Base-by-base conservation (phyloP, 1,140 invertebrate genomes). In the Megalonaias nervosa region DNA sequence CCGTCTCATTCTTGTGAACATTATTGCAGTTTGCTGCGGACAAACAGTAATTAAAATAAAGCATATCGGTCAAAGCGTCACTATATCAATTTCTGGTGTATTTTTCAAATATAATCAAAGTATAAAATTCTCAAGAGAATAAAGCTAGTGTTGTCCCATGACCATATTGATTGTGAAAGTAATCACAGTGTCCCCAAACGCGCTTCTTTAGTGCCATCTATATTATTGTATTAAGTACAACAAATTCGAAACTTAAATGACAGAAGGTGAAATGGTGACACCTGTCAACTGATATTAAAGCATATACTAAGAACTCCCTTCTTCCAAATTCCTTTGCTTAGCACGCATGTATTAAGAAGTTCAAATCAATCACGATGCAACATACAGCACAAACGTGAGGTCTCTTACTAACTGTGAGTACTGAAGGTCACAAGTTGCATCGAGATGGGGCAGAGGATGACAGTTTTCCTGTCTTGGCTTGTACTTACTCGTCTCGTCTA, bases 21-120 rank as follows among this genome's bases (percentile, higher is more conserved):
- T 86, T 83, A 17, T 56, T 57, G 68, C 84, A 86, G 16, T 74
- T 75, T 31, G 70, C 83, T 85, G 66, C 21, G 75, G 64, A 48
- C 48, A 56, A 26, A 62, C 19, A 62, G 19, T 9, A 62, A 62
- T 9, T 9, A 62, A 9, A n/a, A n/a, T 62, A 62, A 62, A 62
- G 11, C 11, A 23, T 23, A n/a, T 19, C 0, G 19, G 21, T 23
- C 60, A 62, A n/a, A n/a, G 19, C 60, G 13, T 62, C 19, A n/a
- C 21, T 19, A n/a, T 23, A n/a, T n/a, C 60, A 62, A n/a, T n/a
- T 19, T 14, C 5, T 14, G 9, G 19, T 23, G 60, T 9, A 19
- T 9, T 62, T 19, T 9, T 13, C 19, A 23, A 61, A 62, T 15
- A 62, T n/a, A 62, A 23, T 62, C 60, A n/a, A 62, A 62, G 13